A percentile compares a stretch with the other conserved stretches of the same genome.
Conservation (phyloP, 1,140 invertebrate genomes). For the Phocides pigmalion region DNA sequence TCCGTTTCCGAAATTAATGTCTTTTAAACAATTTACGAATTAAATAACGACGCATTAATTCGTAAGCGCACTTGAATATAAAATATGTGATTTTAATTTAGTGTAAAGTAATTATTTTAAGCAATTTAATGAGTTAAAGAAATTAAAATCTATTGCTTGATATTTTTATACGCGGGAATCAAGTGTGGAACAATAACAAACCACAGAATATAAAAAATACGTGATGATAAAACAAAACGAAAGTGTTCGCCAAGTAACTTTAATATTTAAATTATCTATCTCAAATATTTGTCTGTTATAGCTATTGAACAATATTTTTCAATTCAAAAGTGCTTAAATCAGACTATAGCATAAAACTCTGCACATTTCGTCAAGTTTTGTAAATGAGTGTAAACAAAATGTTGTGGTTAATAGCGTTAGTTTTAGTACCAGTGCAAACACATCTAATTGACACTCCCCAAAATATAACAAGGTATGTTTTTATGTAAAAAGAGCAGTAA, state of each 20-base stretch:
- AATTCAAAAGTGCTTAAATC: neutral
- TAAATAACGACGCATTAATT: neutral
- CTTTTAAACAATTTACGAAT: neutral
- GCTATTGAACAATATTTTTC: neutral
- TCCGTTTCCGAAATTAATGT: conserved; percentile 26
- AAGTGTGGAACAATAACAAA: neutral
- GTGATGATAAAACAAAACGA: too few species aligned
- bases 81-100: neutral
- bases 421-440: conserved; percentile 39
- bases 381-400: conserved; percentile 20
- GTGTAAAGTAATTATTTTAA: too few species aligned
- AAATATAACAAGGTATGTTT: conserved; percentile 48
- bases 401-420: conserved; percentile 41
- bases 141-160: too few species aligned
- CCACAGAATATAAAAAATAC: neutral
- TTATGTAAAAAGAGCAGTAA: too few species aligned
- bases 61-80: neutral
- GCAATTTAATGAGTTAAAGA: too few species aligned
- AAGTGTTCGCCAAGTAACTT: too few species aligned
- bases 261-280: neutral
- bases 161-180: too few species aligned
- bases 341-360: neutral
- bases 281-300: neutral
- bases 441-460: conserved; percentile 37
- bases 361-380: neutral